Evolutionary conservation across 2,888 invertebrate genomes (phyloP).

Genomic region (Megamerina dolium): DNA sequence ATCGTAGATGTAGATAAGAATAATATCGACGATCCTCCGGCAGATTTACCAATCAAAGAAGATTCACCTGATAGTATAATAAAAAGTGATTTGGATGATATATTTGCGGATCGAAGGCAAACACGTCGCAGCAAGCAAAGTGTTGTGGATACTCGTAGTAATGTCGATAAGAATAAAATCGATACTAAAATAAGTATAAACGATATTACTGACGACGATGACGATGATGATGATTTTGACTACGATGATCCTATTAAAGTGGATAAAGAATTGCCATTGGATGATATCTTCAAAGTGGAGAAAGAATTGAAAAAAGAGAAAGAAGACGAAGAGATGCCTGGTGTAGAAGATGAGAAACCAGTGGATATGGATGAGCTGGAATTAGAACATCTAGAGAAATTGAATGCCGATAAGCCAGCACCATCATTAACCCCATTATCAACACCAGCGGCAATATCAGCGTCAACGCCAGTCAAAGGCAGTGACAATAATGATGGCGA

Average conservation of each 20-base stretch:
- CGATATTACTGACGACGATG: not conserved
- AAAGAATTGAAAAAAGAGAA: slow-evolving; percentile 7
- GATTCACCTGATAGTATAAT: slow-evolving; percentile 10
- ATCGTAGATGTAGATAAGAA: slow-evolving; percentile 13
- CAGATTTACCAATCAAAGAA: slow-evolving; percentile 21
- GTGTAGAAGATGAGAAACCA: slow-evolving; percentile 15
- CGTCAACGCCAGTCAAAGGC: too few species aligned
- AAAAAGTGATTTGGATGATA: slow-evolving; percentile 4
- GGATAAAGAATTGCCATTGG: too few species aligned
- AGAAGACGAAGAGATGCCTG: slow-evolving; percentile 7
- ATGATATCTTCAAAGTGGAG: not conserved
- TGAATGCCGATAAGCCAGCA: not conserved
- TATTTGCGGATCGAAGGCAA: slow-evolving; percentile 11
- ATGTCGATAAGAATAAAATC: too few species aligned
- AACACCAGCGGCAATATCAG: too few species aligned
- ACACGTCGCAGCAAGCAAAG: too few species aligned
- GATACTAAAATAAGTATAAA: too few species aligned
- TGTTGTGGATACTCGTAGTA: too few species aligned
- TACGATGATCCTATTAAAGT: too few species aligned
- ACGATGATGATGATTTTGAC: too few species aligned
- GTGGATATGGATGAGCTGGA: slow-evolving; percentile 14
- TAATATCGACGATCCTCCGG: slow-evolving; percentile 13
- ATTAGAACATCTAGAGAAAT: not conserved
- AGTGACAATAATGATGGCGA: not conserved
- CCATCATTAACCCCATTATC: too few species aligned